These are phyloP conservation scores for Anas platyrhynchos DNA, from an alignment of 2,113 vertebrate species.

Conservation along the genomic window DNA sequence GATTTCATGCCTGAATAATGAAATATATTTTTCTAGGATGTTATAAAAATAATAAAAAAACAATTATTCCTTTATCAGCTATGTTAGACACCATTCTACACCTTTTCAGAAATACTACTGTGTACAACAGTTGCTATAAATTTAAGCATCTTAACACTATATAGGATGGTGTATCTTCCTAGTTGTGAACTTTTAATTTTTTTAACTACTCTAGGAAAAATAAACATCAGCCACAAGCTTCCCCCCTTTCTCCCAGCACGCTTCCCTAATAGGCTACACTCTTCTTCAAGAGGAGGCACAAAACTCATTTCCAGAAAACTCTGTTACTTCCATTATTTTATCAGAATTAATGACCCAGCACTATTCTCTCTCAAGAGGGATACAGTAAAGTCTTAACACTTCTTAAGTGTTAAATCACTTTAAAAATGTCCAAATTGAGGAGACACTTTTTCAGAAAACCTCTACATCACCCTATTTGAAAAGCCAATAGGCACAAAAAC, in stretches of 20 bases:
- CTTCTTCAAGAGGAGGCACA: not conserved
- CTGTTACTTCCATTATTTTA: not conserved
- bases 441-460: not conserved
- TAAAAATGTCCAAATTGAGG: not conserved
- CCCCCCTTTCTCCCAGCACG: too few species aligned
- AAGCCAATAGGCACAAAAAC: not conserved
- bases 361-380: too few species aligned
- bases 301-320: not conserved
- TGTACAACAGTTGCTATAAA: not conserved
- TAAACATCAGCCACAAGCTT: not conserved
- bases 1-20: not conserved
- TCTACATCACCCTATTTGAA: not conserved
- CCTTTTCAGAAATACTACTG: not conserved
- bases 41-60: not conserved
- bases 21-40: not conserved
- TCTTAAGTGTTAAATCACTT: not conserved
- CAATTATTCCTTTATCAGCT: not conserved
- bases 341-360: too few species aligned
- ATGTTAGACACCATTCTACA: not conserved
- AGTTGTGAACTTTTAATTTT: not conserved
- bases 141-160: not conserved
- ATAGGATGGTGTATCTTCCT: not conserved
- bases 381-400: too few species aligned
- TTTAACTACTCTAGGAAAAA: not conserved
- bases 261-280: not conserved